Evolutionary conservation across 2,888 invertebrate genomes (phyloP), one percentile per base, ranked within the genome.

Genomic region (Aricia artaxerxes): DNA sequence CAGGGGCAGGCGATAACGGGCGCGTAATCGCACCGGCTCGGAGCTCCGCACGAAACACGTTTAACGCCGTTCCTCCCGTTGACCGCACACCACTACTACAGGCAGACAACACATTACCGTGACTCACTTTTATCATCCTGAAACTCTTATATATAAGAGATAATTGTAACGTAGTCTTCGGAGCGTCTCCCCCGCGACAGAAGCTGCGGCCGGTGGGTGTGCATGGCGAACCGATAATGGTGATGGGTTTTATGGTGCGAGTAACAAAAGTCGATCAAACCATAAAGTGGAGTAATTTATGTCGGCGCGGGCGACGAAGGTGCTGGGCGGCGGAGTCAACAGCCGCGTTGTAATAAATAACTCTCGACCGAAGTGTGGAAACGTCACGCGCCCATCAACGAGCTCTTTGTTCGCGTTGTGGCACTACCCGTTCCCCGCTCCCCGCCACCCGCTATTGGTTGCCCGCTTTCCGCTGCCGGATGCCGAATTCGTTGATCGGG

Each of bases 1-100:
- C 78, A 78, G 73, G 78, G 78, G 57, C 78, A 40, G 57, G 38
- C 4, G 78, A 78, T 78, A 78, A 60, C 11, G 24, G 84, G 85
- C 82, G 84, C 80, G 64, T 64, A 64, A 64, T 64, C 64, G 31
- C 31, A 31, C 31, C 61, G 2, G 24, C 64, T 9, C 24, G 24
- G 31, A 16, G 57, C 16, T 57, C 57, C 57, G 57, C 57, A 31
- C 64, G 64, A 31, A 31, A 64, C 7, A n/a, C n/a, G n/a, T 57
- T 57, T 57, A 57, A 4, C 57, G 57, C 16, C 57, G 57, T 16
- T 53, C 53, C 13, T 53, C 13, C 13, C 53, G 53, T 11, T 53
- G 53, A 2, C 53, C 53, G 11, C 57, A 16, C 57, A 53, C 13
- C 53, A 44, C 44, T 13, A 16, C 57, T 13, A 57, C 3, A 16